Percentiles rank a stretch among this genome's conserved stretches.
These are phyloP conservation scores for Helleia helle DNA, from an alignment of 2,888 invertebrate species.

Conservation along the genomic window DNA sequence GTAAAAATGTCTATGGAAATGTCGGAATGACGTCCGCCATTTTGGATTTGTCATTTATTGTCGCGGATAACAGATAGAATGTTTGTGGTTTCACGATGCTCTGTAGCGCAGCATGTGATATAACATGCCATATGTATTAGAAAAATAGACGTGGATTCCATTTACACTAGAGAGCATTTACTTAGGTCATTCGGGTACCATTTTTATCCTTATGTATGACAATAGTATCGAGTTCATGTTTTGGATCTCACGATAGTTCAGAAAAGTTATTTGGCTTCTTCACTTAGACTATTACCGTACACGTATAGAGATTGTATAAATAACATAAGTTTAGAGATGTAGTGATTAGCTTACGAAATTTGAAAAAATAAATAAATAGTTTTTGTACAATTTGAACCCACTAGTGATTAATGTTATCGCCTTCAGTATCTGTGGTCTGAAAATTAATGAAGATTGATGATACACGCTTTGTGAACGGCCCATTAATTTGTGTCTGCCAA, in stretches of 20 bases:
- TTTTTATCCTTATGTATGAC: neutral
- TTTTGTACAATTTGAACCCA: conserved; percentile 64
- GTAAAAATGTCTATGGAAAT: neutral
- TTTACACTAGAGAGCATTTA: conserved; percentile 10
- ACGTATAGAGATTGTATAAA: conserved; percentile 42
- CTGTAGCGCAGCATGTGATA: conserved; percentile 21
- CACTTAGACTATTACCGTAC: neutral
- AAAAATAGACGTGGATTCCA: conserved; percentile 17
- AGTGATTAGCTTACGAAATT: conserved; percentile 52
- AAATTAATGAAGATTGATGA: conserved; percentile 21
- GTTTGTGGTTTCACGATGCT: neutral
- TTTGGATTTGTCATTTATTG: neutral
- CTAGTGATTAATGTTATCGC: conserved; percentile 39
- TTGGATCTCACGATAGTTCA: conserved; percentile 20
- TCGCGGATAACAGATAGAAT: neutral
- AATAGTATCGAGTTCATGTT: conserved; percentile 3
- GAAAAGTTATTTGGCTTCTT: conserved; percentile 7
- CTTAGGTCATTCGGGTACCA: neutral
- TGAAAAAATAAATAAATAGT: conserved; percentile 45
- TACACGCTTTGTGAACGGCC: no score
- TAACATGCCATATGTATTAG: conserved; percentile 30
- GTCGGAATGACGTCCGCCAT: neutral
- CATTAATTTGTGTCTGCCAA: no score
- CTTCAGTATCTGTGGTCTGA: conserved; percentile 28
- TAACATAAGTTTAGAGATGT: conserved; percentile 52